Evolutionary conservation across 2,113 vertebrate genomes (phyloP).

Genomic region (Ovibos moschatus): DNA sequence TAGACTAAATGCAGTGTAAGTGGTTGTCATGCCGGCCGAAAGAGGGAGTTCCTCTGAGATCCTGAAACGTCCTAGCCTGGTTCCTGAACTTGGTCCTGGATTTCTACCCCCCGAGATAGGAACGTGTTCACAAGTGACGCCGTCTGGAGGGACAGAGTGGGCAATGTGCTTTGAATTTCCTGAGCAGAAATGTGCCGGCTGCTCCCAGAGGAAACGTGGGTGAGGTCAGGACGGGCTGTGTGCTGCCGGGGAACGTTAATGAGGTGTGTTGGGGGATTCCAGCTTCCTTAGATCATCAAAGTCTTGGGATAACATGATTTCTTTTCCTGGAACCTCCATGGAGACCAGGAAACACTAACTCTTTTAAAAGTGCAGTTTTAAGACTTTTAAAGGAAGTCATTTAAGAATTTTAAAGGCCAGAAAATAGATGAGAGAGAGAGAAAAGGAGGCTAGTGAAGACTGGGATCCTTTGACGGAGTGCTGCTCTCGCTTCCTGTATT

Average conservation of each 20-base stretch:
- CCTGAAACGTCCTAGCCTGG: not conserved
- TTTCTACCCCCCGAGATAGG: slow-evolving; percentile 25
- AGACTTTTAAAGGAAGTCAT: slow-evolving; percentile 15
- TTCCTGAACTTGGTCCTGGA: slow-evolving; percentile 37
- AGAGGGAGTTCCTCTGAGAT: not conserved
- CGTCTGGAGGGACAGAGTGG: not conserved
- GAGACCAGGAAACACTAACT: slow-evolving; percentile 50
- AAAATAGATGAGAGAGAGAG: slow-evolving; percentile 25
- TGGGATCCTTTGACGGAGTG: slow-evolving; percentile 63
- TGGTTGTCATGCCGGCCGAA: not conserved
- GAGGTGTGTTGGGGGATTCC: slow-evolving; percentile 16
- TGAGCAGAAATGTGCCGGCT: not conserved
- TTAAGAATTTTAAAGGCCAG: slow-evolving; percentile 37
- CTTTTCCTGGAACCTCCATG: slow-evolving; percentile 55
- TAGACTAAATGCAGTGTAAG: not conserved
- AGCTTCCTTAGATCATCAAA: slow-evolving; percentile 54
- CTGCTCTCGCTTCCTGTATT: slow-evolving; percentile 61
- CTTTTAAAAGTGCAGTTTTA: slow-evolving; percentile 21
- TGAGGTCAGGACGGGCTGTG: not conserved
- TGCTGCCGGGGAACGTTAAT: not conserved
- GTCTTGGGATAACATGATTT: slow-evolving; percentile 22
- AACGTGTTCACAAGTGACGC: slow-evolving; percentile 16
- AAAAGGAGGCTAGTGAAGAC: not conserved
- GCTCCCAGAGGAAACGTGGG: not conserved
- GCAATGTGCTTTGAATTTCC: slow-evolving; percentile 14